Percentiles rank a stretch among this genome's conserved stretches.
Evolutionary conservation across 2,797 vertebrate species (phyloP).

Genomic region (Cirrhinus molitorella): DNA sequence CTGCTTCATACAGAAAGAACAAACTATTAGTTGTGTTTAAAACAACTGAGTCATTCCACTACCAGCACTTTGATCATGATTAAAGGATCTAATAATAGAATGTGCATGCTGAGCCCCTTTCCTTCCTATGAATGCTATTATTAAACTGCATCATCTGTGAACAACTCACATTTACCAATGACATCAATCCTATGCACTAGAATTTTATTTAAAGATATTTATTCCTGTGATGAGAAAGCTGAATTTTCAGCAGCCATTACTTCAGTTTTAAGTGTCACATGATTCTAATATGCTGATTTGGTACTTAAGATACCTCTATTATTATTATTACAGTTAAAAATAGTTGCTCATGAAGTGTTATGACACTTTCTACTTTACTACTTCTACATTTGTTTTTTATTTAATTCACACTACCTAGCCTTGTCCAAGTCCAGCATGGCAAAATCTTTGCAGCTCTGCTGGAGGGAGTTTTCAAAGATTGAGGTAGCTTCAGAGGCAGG

Average conservation of each 20-base stretch:
- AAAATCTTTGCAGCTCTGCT: slow-evolving; percentile 76
- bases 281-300: background rate
- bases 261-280: background rate
- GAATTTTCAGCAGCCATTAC: background rate
- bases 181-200: background rate
- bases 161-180: background rate
- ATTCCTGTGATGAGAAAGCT: background rate
- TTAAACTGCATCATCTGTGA: background rate
- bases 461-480: slow-evolving; percentile 52
- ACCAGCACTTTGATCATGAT: background rate
- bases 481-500: slow-evolving; percentile 66
- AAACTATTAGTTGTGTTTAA: background rate
- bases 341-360: background rate
- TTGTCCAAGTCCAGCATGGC: slow-evolving; percentile 83
- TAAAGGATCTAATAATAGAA: slow-evolving; percentile 19
- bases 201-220: background rate
- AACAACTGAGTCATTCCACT: background rate
- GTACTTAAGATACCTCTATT: background rate
- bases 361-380: background rate
- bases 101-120: background rate
- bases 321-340: background rate
- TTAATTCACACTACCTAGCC: slow-evolving; percentile 74
- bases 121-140: slow-evolving; percentile 2
- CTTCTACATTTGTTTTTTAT: background rate
- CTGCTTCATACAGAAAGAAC: slow-evolving; percentile 68